Evolutionary conservation across 2,888 invertebrate species (phyloP).

Genomic region (Oxycera nigricornis): DNA sequence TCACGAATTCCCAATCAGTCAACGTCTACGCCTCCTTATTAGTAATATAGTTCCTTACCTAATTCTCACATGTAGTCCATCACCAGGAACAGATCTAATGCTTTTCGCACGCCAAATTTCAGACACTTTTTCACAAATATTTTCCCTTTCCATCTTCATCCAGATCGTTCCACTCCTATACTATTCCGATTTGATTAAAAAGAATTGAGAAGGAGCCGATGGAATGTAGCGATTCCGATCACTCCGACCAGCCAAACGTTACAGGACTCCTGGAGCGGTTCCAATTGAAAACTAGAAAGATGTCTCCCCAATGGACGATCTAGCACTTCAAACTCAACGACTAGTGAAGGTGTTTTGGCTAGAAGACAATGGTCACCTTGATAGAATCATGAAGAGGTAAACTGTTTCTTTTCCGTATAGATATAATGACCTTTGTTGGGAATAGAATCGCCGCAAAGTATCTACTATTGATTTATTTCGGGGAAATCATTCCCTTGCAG

Average conservation of each 20-base stretch:
- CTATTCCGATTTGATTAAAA: background rate
- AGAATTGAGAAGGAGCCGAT: background rate
- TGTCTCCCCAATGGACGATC: background rate
- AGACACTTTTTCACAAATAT: background rate
- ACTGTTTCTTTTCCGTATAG: background rate
- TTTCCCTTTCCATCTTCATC: background rate
- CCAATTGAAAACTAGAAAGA: constrained; percentile 1
- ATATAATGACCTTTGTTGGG: background rate
- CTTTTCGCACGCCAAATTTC: background rate
- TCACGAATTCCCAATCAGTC: too few relatives aligned
- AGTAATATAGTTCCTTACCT: too few relatives aligned
- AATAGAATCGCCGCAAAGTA: background rate
- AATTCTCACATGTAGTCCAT: too few relatives aligned
- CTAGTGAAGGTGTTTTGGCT: background rate
- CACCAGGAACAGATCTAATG: too few relatives aligned
- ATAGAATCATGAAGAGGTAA: background rate
- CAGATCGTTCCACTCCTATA: background rate
- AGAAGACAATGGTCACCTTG: background rate
- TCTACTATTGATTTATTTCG: background rate
- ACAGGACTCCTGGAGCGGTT: background rate
- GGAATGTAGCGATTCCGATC: background rate
- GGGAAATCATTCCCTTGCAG: background rate
- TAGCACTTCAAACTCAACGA: background rate
- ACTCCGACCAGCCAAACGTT: background rate
- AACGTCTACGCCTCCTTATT: too few relatives aligned